Conservation (phyloP, 2,888 invertebrate species). For the Phorcus lineatus region DNA sequence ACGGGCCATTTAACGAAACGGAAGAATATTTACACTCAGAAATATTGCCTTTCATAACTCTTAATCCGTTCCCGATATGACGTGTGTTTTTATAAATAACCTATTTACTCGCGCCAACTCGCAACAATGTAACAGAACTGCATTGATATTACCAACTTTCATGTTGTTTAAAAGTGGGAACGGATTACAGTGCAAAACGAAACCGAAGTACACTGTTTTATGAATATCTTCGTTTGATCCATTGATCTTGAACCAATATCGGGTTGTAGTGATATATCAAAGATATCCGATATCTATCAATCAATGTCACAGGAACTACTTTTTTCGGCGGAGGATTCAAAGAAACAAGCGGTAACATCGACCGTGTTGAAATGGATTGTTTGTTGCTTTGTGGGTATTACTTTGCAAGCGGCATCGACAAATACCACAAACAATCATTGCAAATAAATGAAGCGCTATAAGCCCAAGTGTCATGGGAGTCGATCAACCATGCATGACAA, state of each 20-base stretch:
- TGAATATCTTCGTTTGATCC: neutral
- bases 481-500: neutral
- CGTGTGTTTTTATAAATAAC: constrained; percentile 8
- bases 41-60: neutral
- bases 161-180: neutral
- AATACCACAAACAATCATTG: constrained; percentile 8
- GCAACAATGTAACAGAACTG: neutral
- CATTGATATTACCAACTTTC: neutral
- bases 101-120: neutral
- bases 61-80: neutral
- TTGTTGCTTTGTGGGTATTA: neutral
- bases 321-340: neutral
- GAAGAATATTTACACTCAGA: neutral
- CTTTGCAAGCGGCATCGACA: neutral
- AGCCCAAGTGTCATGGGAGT: neutral
- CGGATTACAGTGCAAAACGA: neutral
- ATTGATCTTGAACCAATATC: neutral
- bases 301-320: constrained; percentile 9
- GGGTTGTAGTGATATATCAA: neutral
- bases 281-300: neutral
- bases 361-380: neutral
- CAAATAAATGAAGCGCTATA: constrained; percentile 5
- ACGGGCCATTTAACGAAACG: too few species aligned
- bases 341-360: neutral
- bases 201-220: neutral